phyloP scores from a whole-genome alignment of 2,888 invertebrate genomes.

The Fissipunctia ypsillon region DNA sequence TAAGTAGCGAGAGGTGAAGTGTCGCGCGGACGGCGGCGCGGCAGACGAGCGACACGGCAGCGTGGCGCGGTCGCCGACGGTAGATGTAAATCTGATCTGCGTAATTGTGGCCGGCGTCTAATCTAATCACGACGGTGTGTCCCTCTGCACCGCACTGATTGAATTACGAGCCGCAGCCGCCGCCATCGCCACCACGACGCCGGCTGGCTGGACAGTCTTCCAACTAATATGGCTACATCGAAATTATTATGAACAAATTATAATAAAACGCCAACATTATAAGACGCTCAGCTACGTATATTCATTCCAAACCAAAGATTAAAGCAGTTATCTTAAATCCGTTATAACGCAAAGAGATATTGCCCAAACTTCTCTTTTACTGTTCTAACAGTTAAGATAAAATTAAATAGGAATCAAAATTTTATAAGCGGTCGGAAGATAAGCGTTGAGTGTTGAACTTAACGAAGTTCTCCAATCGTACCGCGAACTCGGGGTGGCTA shows the following conservation, averaged over 20 bases:
- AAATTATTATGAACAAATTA: conserved; percentile 67
- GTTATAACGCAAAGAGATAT: conserved; percentile 80
- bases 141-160: conserved; percentile 87
- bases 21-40: conserved; percentile 2
- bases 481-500: conserved; percentile 69
- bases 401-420: conserved; percentile 89
- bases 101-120: conserved; percentile 89
- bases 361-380: conserved; percentile 83
- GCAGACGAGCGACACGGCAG: background rate
- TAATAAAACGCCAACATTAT: conserved; percentile 53
- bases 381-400: conserved; percentile 87
- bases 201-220: conserved; percentile 69
- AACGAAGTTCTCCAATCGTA: conserved; percentile 79
- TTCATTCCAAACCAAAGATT: conserved; percentile 58
- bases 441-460: conserved; percentile 88
- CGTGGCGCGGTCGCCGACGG: conserved; percentile 50
- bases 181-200: conserved; percentile 63
- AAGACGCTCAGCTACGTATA: conserved; percentile 37
- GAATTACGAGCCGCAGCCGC: conserved; percentile 81
- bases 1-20: background rate
- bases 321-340: conserved; percentile 71
- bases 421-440: conserved; percentile 88
- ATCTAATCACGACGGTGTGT: conserved; percentile 87
- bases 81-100: conserved; percentile 88
- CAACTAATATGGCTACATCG: conserved; percentile 63